These are phyloP conservation scores for Aethes cnicana DNA, from an alignment of 2,888 invertebrate genomes.

Conservation along the genomic window DNA sequence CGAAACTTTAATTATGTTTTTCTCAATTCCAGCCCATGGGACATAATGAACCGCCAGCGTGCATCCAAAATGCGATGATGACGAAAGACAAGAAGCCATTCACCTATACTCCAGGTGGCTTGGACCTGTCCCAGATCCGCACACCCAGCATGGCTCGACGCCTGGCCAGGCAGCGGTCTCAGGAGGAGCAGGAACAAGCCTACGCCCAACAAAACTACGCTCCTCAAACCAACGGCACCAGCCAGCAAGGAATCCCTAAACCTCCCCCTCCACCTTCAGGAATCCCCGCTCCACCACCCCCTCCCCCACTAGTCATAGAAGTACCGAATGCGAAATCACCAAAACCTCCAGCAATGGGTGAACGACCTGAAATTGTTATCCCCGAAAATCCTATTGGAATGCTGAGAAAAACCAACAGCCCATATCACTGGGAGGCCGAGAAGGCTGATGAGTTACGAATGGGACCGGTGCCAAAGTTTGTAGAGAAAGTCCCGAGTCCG, in stretches of 20 bases:
- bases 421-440: constrained; percentile 84
- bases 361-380: constrained; percentile 88
- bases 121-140: constrained; percentile 94
- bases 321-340: constrained; percentile 73
- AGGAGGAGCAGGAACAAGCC: constrained; percentile 79
- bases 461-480: constrained; percentile 72
- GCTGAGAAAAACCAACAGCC: constrained; percentile 86
- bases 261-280: constrained; percentile 73
- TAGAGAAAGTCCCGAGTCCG: constrained; percentile 74
- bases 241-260: constrained; percentile 58
- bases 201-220: constrained; percentile 51
- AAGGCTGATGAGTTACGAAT: constrained; percentile 79
- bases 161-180: constrained; percentile 84
- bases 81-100: constrained; percentile 98
- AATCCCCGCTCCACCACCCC: constrained; percentile 80
- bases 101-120: constrained; percentile 97
- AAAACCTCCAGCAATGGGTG: constrained; percentile 80
- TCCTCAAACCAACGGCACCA: constrained; percentile 40
- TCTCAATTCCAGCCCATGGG: constrained; percentile 72
- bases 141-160: constrained; percentile 95
- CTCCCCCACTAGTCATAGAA: constrained; percentile 83
- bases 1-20: constrained; percentile 29
- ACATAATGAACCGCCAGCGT: constrained; percentile 89
- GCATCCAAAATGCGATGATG: constrained; percentile 96
- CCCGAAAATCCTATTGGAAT: constrained; percentile 88